Evolutionary conservation across 1,140 invertebrate species (phyloP), one percentile per base, ranked within the genome.

Genomic region (Battus philenor): DNA sequence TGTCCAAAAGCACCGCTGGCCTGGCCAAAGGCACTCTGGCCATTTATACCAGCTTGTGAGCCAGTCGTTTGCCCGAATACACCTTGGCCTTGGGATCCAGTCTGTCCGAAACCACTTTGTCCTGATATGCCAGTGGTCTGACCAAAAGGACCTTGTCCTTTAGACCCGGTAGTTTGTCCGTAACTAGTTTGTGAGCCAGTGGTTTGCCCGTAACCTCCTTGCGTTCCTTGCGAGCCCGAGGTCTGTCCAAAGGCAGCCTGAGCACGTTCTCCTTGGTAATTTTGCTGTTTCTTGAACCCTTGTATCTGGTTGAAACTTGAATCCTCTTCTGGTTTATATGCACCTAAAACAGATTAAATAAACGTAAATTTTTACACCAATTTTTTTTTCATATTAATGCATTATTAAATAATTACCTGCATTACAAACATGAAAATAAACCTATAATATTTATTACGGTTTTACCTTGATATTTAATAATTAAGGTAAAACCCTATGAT

Each of bases 271-370:
- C 38, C 45, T 32, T 39, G 20, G 20, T 3, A 26, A 9, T 7
- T 2, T 1, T 27, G n/a, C 5, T 6, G 24, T n/a, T 27, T 4
- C n/a, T 27, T 27, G 4, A n/a, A n/a, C 2, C n/a, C 24, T 27
- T 27, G 24, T 6, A 2, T 8, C n/a, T 27, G 24, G 24, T n/a
- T 27, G 6, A 6, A 20, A 20, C 2, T 3, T 20, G 18, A 20
- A 20, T 74, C 61, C 62, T 80, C 72, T 20, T 79, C 69, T 1
- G 76, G 72, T 15, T 66, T 54, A 56, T 80, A 80, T 32, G 79
- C 79, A 34, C 79, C 79, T 83, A 39, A 38, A 32, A 17, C 17
- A 20, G 6, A 20, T 20, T 20, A 20, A 20, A 20, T n/a, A n/a
- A n/a, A n/a, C n/a, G n/a, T n/a, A n/a, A n/a, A n/a, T n/a, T n/a